Conservation (phyloP, 1,140 invertebrate species). For the Bombus balteatus region DNA sequence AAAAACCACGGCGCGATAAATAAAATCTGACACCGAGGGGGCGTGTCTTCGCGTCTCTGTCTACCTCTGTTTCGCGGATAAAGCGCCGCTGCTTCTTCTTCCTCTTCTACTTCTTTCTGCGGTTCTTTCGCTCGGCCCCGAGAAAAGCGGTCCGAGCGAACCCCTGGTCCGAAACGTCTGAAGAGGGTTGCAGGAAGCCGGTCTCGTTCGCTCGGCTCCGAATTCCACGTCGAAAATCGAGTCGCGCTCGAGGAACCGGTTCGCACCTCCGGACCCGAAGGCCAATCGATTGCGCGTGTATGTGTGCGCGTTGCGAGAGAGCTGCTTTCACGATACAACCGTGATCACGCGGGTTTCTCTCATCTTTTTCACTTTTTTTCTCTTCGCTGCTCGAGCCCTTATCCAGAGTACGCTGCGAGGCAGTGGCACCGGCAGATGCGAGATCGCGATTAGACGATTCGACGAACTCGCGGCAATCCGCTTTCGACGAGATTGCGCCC, state of each 20-base stretch:
- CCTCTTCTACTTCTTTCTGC: neutral
- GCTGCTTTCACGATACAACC: constrained; percentile 59
- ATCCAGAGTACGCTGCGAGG: constrained; percentile 57
- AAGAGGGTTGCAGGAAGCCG: constrained; percentile 49
- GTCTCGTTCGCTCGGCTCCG: constrained; percentile 2
- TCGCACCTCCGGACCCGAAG: constrained; percentile 52
- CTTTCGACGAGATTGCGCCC: constrained; percentile 36
- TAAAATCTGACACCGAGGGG: constrained; percentile 70
- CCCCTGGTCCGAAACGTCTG: constrained; percentile 1
- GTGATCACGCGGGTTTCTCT: constrained; percentile 56
- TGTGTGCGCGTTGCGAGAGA: constrained; percentile 14
- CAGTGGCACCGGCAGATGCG: constrained; percentile 50
- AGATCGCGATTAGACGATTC: constrained; percentile 52
- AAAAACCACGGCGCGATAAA: constrained; percentile 72
- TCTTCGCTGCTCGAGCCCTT: constrained; percentile 40
- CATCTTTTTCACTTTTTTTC: neutral
- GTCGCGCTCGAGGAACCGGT: constrained; percentile 55
- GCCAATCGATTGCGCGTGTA: constrained; percentile 39
- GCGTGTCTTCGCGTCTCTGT: constrained; percentile 52
- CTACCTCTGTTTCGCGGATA: constrained; percentile 52
- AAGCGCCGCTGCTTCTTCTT: constrained; percentile 13
- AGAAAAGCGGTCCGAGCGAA: constrained; percentile 41
- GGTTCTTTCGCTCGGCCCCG: neutral
- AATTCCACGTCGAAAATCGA: constrained; percentile 62
- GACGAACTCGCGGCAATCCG: constrained; percentile 23